Evolutionary conservation across 2,113 vertebrate genomes (phyloP), one percentile per base, ranked within the genome.

Genomic region (Myrmophylax atrothorax): DNA sequence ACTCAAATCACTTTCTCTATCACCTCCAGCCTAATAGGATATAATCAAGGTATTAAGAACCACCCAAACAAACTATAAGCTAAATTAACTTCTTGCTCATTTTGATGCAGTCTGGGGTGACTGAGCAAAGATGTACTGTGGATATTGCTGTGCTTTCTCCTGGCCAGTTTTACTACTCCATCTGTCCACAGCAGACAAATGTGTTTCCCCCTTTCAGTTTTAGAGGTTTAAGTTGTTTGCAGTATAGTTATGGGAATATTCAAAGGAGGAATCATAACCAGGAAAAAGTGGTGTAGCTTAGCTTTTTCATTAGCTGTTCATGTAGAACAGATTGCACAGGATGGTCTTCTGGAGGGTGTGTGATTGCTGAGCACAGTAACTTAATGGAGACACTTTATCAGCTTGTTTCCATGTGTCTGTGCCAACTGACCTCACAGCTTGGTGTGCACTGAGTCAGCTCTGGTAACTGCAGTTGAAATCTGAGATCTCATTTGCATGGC

Each of bases 251-350:
- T 53, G 90, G 85, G 94, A 92, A 86, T 93, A 94, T 95, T 95
- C 60, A 77, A 81, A 90, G 76, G 83, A 75, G 44, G 72, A 85
- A 77, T 91, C 87, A 87, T 60, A 93, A 95, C 84, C 55, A 91
- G 87, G 88, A 56, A 49, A 60, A 73, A 88, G 55, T 52, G 47
- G 6, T 60, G 86, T 72, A 81, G 79, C 44, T 84, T 67, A 81
- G 90, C 59, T 91, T 82, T 92, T 82, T 92, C 88, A 86, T 93
- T 91, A 97, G 72, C 79, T 91, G 86, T 78, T 94, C 77, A 60
- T 89, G 70, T 63, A 85, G 81, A 94, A 50, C 94, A 95, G 96
- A 97, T 94, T 96, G 95, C 74, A 74, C 37, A 46, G 95, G 93
- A 72, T 84, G 89, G 37, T 78, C 73, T 92, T 96, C 42, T 94